Conservation (phyloP, 2,113 vertebrate species). For the Tor tambroides region DNA sequence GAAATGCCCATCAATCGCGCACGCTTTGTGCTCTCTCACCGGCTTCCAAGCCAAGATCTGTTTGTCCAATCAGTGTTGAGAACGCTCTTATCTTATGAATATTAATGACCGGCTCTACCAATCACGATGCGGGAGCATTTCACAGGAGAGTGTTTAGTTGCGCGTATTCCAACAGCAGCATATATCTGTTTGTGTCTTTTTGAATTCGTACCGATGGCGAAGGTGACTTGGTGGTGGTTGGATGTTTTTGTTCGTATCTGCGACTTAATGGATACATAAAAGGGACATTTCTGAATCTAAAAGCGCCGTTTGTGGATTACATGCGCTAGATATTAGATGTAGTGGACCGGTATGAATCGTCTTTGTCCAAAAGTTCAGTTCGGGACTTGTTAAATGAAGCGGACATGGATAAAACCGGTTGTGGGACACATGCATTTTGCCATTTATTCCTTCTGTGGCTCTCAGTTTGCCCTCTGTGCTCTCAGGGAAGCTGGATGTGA, state of each 20-base stretch:
- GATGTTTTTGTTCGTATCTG: background rate
- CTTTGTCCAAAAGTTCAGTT: constrained; percentile 35
- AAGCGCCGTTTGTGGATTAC: constrained; percentile 31
- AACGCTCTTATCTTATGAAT: constrained; percentile 60
- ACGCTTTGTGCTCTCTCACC: constrained; percentile 2
- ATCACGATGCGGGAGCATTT: constrained; percentile 57
- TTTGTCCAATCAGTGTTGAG: constrained; percentile 63
- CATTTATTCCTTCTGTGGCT: constrained; percentile 77
- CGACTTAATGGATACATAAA: constrained; percentile 38
- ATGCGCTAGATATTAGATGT: constrained; percentile 25
- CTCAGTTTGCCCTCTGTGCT: constrained; percentile 75
- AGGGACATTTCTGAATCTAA: background rate
- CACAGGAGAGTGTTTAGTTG: constrained; percentile 8
- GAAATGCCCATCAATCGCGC: background rate
- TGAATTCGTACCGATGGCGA: background rate
- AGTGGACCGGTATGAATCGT: constrained; percentile 25
- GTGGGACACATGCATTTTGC: constrained; percentile 73
- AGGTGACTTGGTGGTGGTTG: constrained; percentile 20
- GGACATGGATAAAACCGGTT: constrained; percentile 80
- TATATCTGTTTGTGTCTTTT: constrained; percentile 47
- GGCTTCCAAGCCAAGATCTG: background rate
- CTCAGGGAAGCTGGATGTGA: constrained; percentile 89
- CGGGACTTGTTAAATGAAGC: constrained; percentile 66
- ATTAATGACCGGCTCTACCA: constrained; percentile 60
- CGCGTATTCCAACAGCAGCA: constrained; percentile 35